phyloP scores from a whole-genome alignment of 1,140 invertebrate species.

The Lepidurus arcticus region DNA sequence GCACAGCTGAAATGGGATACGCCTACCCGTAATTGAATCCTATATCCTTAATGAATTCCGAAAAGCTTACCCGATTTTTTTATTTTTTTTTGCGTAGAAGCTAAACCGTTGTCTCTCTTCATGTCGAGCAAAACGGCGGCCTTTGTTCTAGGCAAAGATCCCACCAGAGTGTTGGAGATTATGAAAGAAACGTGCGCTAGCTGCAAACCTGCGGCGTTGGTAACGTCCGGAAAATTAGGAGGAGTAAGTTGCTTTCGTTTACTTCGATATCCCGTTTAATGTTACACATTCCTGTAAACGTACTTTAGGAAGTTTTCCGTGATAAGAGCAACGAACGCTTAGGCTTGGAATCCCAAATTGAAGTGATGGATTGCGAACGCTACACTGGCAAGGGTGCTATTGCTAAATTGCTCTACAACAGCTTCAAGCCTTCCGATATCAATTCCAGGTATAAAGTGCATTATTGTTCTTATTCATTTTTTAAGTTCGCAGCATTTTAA shows the following conservation, averaged over 20 bases:
- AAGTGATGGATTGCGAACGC: constrained; percentile 30
- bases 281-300: not conserved
- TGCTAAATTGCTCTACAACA: constrained; percentile 25
- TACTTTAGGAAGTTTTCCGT: constrained; percentile 29
- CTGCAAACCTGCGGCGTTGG: constrained; percentile 27
- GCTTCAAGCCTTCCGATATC: constrained; percentile 32
- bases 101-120: constrained; percentile 24
- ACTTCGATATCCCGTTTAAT: not conserved
- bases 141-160: constrained; percentile 32
- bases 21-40: not conserved
- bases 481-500: not conserved
- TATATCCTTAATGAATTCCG: not conserved
- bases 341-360: constrained; percentile 32
- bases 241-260: constrained; percentile 11
- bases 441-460: constrained; percentile 20
- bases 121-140: constrained; percentile 26
- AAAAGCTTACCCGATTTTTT: not conserved
- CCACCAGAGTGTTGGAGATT: not conserved
- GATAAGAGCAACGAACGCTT: constrained; percentile 31
- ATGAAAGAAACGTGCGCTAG: constrained; percentile 29
- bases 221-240: constrained; percentile 29
- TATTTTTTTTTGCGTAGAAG: not conserved
- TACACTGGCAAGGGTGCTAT: constrained; percentile 31
- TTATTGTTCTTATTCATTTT: not conserved
- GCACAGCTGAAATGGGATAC: constrained; percentile 29